phyloP scores from a whole-genome alignment of 2,888 invertebrate genomes.

The Allophyes oxyacanthae region DNA sequence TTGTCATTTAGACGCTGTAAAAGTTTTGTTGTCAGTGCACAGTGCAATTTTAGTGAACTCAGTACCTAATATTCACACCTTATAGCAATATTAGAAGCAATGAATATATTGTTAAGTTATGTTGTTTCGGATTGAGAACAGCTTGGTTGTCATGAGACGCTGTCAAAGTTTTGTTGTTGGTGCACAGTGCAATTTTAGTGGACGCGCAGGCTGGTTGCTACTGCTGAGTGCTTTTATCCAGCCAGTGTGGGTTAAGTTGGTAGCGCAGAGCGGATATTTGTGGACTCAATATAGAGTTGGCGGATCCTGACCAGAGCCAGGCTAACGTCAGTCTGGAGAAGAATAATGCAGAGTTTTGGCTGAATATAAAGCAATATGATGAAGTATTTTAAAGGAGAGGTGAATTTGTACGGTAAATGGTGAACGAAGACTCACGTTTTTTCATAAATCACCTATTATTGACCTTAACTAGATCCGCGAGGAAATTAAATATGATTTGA shows the following conservation, averaged over 20 bases:
- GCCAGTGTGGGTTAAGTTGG: constrained; percentile 35
- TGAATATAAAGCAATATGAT: too few species aligned
- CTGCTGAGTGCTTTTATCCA: constrained; percentile 77
- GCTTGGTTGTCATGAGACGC: constrained; percentile 70
- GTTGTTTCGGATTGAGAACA: constrained; percentile 54
- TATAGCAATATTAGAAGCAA: constrained; percentile 14
- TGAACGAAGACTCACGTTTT: too few species aligned
- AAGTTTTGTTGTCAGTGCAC: constrained; percentile 76
- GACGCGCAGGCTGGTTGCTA: constrained; percentile 67
- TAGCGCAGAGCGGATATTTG: constrained; percentile 31
- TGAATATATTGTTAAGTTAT: constrained; percentile 30
- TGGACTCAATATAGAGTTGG: too few species aligned
- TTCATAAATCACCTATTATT: too few species aligned
- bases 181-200: constrained; percentile 79
- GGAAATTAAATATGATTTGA: too few species aligned
- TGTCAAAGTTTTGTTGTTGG: constrained; percentile 74
- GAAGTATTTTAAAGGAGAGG: too few species aligned
- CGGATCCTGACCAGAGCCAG: too few species aligned
- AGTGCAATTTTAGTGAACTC: constrained; percentile 81
- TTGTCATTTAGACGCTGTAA: constrained; percentile 69
- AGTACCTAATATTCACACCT: neutral
- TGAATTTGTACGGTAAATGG: too few species aligned
- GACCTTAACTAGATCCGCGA: too few species aligned
- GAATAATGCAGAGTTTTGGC: too few species aligned
- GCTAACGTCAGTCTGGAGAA: too few species aligned